phyloP scores from a whole-genome alignment of 2,888 invertebrate species.

The Odiellus spinosus region DNA sequence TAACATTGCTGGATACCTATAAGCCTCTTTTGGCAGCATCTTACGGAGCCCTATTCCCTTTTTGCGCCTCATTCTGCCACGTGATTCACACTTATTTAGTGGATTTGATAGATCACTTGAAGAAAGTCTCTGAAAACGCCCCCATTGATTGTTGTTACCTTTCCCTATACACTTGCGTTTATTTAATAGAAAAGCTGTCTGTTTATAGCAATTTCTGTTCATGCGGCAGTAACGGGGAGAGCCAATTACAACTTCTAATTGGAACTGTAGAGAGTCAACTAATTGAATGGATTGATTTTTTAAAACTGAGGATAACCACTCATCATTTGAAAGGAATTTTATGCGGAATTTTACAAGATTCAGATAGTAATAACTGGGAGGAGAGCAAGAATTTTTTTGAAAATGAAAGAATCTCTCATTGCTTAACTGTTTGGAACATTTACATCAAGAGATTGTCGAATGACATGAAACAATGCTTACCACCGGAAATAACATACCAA shows the following conservation, averaged over 20 bases:
- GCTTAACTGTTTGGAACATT: slow-evolving; percentile 12
- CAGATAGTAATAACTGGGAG: slow-evolving; percentile 9
- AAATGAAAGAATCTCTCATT: slow-evolving; percentile 11
- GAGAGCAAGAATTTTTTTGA: slow-evolving; percentile 13
- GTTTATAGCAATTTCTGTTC: too few relatives aligned
- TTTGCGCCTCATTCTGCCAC: slow-evolving; percentile 13
- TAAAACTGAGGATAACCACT: background rate
- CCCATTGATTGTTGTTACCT: background rate
- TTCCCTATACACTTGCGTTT: too few relatives aligned
- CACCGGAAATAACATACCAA: slow-evolving; percentile 7
- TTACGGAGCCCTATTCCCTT: slow-evolving; percentile 9
- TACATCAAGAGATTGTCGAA: slow-evolving; percentile 7
- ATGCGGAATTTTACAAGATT: slow-evolving; percentile 12
- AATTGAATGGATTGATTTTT: slow-evolving; percentile 1
- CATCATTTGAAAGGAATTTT: slow-evolving; percentile 7
- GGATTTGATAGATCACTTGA: slow-evolving; percentile 10
- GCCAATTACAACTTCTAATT: too few relatives aligned
- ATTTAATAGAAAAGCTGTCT: too few relatives aligned
- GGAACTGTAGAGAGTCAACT: background rate
- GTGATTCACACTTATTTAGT: slow-evolving; percentile 12
- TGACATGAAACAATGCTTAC: slow-evolving; percentile 9
- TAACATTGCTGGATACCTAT: slow-evolving; percentile 8
- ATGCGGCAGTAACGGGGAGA: too few relatives aligned
- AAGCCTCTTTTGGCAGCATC: slow-evolving; percentile 5
- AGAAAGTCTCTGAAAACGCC: slow-evolving; percentile 1